Conservation (phyloP, 2,113 vertebrate genomes). For the Gadus chalcogrammus region DNA sequence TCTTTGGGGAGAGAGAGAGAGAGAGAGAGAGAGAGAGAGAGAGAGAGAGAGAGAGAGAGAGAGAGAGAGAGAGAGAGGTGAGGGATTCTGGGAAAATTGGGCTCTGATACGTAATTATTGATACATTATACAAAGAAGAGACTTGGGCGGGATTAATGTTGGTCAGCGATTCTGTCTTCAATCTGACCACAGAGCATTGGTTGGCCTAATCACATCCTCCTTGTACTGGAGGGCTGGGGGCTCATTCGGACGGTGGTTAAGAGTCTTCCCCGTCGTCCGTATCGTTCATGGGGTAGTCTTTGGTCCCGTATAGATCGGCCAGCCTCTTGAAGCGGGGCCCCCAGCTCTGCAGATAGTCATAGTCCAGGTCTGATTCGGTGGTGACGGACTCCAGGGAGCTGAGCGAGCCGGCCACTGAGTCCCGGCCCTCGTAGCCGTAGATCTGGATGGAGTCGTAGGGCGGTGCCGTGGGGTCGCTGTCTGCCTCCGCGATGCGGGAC, state of each 20-base stretch:
- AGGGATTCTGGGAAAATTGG: neutral
- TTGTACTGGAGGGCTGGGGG: neutral
- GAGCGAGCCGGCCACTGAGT: slow-evolving; percentile 92
- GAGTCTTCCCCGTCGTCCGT: slow-evolving; percentile 70
- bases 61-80: slow-evolving; percentile 8
- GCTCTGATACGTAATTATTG: no score
- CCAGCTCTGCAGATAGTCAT: slow-evolving; percentile 99
- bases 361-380: slow-evolving; percentile 98
- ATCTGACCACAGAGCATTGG: no score
- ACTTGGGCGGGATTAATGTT: no score
- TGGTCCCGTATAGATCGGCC: slow-evolving; percentile 98
- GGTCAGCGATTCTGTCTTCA: no score
- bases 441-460: slow-evolving; percentile 99
- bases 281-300: slow-evolving; percentile 81
- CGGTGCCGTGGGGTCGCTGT: slow-evolving; percentile 91
- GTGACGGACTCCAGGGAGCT: slow-evolving; percentile 96
- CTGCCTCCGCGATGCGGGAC: slow-evolving; percentile 89
- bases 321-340: slow-evolving; percentile 98
- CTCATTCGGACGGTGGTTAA: slow-evolving; percentile 77
- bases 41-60: slow-evolving; percentile 13
- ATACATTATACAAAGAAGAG: no score
- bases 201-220: no score
- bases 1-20: slow-evolving; percentile 25
- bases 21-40: slow-evolving; percentile 12
- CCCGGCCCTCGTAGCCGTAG: slow-evolving; percentile 95